Evolutionary conservation across 2,113 vertebrate species (phyloP).

Genomic region (Zosterops japonicus): DNA sequence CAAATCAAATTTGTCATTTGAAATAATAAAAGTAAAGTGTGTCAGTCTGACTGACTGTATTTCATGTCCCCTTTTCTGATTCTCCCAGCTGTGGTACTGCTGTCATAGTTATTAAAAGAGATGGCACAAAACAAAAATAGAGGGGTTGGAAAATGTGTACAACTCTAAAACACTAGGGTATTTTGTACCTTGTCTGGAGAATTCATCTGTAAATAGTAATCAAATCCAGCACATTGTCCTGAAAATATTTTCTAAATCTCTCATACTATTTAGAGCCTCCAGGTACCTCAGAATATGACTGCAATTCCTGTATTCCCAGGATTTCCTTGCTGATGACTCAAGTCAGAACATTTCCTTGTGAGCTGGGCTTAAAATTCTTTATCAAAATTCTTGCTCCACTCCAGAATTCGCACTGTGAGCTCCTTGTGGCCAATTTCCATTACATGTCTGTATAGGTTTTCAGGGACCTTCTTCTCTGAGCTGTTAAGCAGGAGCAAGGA

Average conservation of each 20-base stretch:
- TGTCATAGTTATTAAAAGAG: not conserved
- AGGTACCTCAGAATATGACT: not conserved
- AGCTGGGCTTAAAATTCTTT: not conserved
- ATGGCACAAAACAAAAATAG: not conserved
- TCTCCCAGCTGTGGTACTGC: not conserved
- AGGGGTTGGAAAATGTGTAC: not conserved
- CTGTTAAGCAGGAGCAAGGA: not conserved
- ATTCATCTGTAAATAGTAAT: not conserved
- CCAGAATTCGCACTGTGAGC: not conserved
- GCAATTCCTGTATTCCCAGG: not conserved
- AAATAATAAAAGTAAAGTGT: constrained; percentile 54
- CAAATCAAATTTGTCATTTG: constrained; percentile 47
- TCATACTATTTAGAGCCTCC: not conserved
- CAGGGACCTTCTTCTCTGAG: not conserved
- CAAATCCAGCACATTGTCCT: not conserved
- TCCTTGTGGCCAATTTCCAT: not conserved
- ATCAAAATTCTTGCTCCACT: not conserved
- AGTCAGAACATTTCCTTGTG: not conserved
- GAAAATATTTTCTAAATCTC: not conserved
- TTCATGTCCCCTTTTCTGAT: constrained; percentile 16
- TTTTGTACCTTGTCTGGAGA: not conserved
- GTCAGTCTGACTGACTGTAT: constrained; percentile 49
- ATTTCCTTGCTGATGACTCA: not conserved
- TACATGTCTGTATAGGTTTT: not conserved
- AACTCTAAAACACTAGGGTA: not conserved